Conservation (phyloP, 2,888 invertebrate species). For the Ichneumoninae sp. region DNA sequence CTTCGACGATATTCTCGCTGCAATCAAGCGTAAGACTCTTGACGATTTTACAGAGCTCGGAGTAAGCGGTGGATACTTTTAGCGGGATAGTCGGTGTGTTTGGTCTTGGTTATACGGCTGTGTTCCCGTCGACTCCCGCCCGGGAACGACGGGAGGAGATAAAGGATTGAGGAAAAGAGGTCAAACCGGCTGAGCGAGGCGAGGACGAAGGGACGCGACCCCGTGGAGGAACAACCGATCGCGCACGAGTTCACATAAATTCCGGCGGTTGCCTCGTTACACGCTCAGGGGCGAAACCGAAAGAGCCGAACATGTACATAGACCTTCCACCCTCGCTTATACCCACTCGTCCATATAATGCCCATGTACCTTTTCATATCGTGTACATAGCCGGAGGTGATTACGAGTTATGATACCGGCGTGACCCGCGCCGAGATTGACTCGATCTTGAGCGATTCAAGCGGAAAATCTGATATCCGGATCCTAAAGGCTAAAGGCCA, state of each 20-base stretch:
- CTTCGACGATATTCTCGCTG: constrained; percentile 24
- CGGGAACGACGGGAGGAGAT: neutral
- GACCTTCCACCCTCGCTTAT: neutral
- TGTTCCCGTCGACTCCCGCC: neutral
- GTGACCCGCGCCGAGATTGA: constrained; percentile 19
- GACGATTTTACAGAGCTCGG: constrained; percentile 38
- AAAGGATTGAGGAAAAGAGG: constrained; percentile 4
- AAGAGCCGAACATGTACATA: constrained; percentile 27
- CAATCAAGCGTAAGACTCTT: constrained; percentile 30
- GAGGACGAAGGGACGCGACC: constrained; percentile 3
- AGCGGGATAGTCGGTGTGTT: constrained; percentile 5
- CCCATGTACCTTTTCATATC: constrained; percentile 16
- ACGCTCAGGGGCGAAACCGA: constrained; percentile 22
- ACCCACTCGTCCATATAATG: constrained; percentile 20
- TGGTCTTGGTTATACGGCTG: constrained; percentile 12
- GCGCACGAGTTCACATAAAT: constrained; percentile 57
- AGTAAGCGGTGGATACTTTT: constrained; percentile 31
- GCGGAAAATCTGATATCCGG: constrained; percentile 15
- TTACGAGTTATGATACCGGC: constrained; percentile 32
- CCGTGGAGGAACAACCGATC: constrained; percentile 38
- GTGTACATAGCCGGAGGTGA: constrained; percentile 22
- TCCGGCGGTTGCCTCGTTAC: constrained; percentile 39
- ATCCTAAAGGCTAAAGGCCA: constrained; percentile 2
- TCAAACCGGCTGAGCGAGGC: neutral
- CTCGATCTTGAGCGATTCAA: constrained; percentile 1